These are phyloP conservation scores for Lasioglossum marginatum DNA, from an alignment of 2,888 invertebrate genomes.

Conservation along the genomic window DNA sequence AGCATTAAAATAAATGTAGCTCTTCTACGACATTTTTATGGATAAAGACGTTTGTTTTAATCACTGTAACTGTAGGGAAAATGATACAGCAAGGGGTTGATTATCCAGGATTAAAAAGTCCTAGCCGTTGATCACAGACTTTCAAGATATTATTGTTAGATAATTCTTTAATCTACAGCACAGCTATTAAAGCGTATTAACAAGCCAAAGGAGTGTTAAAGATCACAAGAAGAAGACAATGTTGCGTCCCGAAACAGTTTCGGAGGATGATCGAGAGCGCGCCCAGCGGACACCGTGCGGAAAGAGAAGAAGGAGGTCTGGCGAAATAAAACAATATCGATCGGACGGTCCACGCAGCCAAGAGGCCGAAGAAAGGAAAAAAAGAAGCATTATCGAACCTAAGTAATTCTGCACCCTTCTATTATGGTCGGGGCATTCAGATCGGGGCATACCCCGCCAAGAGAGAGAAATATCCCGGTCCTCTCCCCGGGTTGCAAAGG, in stretches of 20 bases:
- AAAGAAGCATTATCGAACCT: slow-evolving; percentile 56
- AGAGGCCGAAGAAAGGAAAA: slow-evolving; percentile 8
- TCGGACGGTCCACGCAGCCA: slow-evolving; percentile 14
- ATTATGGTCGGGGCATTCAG: slow-evolving; percentile 43
- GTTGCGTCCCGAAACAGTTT: background rate
- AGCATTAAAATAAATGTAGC: too few relatives aligned
- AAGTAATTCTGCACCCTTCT: slow-evolving; percentile 61
- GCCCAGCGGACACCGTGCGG: background rate
- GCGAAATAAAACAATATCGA: slow-evolving; percentile 55
- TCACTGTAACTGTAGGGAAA: too few relatives aligned
- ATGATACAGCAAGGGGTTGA: too few relatives aligned
- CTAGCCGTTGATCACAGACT: too few relatives aligned
- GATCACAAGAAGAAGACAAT: background rate
- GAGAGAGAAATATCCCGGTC: slow-evolving; percentile 49
- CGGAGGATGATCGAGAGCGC: background rate
- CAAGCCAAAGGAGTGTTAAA: background rate
- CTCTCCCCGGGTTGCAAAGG: slow-evolving; percentile 42
- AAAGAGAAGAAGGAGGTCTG: slow-evolving; percentile 5
- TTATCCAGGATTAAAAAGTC: too few relatives aligned
- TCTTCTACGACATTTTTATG: too few relatives aligned
- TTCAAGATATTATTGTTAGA: too few relatives aligned
- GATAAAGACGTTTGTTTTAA: too few relatives aligned
- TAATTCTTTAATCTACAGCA: background rate
- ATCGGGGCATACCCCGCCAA: slow-evolving; percentile 47
- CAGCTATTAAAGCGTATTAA: background rate